phyloP scores from a whole-genome alignment of 2,113 vertebrate genomes.

The Macroglossus sobrinus region DNA sequence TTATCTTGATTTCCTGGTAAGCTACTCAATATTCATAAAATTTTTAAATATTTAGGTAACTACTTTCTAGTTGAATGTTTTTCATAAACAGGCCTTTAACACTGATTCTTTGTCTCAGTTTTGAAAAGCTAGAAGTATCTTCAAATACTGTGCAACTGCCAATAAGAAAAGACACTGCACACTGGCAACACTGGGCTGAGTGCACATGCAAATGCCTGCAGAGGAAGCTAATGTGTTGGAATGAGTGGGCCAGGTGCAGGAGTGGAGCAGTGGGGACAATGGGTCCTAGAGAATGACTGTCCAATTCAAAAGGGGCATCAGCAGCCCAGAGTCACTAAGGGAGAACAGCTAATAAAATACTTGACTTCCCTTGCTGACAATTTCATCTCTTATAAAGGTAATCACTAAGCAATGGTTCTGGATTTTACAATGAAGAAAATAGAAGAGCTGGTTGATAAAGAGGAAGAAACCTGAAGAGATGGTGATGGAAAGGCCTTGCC shows the following conservation, averaged over 20 bases:
- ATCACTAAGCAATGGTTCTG: conserved; percentile 1
- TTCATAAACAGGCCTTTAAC: conserved; percentile 1
- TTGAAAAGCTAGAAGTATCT: conserved; percentile 38
- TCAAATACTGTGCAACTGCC: conserved; percentile 25
- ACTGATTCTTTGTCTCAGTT: conserved; percentile 6
- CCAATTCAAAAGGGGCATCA: background rate
- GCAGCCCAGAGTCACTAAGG: background rate
- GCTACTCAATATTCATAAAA: conserved; percentile 40
- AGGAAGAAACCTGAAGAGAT: background rate
- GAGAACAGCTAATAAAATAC: conserved; percentile 35
- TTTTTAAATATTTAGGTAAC: conserved; percentile 51
- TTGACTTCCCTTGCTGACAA: background rate
- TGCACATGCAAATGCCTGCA: background rate
- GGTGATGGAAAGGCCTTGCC: background rate
- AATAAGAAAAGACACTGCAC: background rate
- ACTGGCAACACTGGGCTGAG: background rate
- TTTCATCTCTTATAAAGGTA: background rate
- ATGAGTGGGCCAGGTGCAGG: background rate
- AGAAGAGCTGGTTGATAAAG: background rate
- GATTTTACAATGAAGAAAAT: conserved; percentile 10
- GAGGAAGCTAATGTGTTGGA: background rate
- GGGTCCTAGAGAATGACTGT: background rate
- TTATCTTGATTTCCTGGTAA: conserved; percentile 45
- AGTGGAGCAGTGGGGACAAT: background rate
- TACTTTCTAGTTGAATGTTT: conserved; percentile 37